Percentiles rank a stretch among this genome's conserved stretches.
Evolutionary conservation across 2,888 invertebrate species (phyloP).

Genomic region (Eupithecia dodoneata): DNA sequence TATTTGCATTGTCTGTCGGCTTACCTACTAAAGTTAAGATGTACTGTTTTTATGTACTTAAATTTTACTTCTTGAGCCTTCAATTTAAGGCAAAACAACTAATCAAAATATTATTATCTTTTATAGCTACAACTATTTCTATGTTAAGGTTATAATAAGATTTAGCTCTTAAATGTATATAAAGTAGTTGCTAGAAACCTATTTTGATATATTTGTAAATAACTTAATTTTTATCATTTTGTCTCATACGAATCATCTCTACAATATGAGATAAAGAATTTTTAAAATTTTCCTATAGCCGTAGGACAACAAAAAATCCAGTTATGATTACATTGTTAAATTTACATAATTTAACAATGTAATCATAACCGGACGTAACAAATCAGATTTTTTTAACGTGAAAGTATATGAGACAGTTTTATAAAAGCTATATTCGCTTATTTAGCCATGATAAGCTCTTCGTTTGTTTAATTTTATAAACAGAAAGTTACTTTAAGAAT

Average conservation of each 20-base stretch:
- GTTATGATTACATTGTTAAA: no score
- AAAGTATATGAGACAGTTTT: conserved; percentile 26
- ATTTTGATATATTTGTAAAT: conserved; percentile 30
- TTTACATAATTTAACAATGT: no score
- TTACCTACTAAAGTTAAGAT: neutral
- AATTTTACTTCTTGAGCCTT: neutral
- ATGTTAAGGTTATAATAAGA: conserved; percentile 13
- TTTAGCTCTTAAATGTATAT: conserved; percentile 32
- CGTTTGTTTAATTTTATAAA: conserved; percentile 32
- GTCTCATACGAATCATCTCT: conserved; percentile 17
- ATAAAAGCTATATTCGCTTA: conserved; percentile 19
- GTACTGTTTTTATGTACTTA: neutral
- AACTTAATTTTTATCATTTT: conserved; percentile 10
- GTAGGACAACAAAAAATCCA: neutral
- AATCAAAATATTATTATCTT: neutral
- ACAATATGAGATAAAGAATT: neutral
- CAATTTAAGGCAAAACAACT: neutral
- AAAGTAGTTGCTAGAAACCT: conserved; percentile 14
- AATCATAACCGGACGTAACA: neutral
- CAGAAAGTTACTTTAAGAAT: neutral
- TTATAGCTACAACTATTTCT: conserved; percentile 1
- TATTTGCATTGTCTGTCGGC: neutral
- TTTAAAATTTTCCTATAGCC: neutral
- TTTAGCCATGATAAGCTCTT: conserved; percentile 17
- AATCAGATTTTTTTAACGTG: neutral